Percentiles rank a stretch among this genome's conserved stretches.
Conservation (phyloP, 2,113 vertebrate genomes). For the Dasypus novemcinctus region DNA sequence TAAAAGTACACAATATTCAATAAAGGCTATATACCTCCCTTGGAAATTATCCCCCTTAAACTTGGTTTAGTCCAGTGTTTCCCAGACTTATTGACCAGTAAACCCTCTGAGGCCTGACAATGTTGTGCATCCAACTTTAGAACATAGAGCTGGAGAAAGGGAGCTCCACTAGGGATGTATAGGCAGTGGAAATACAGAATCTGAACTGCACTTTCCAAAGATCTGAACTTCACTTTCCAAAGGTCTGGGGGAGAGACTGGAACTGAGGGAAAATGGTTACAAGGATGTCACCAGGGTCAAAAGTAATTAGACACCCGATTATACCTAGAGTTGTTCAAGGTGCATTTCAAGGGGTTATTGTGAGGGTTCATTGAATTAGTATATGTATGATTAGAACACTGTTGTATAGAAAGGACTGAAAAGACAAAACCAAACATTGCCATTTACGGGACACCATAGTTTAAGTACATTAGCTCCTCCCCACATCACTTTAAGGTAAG, state of each 20-base stretch:
- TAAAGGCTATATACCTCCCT: background rate
- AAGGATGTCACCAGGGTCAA: background rate
- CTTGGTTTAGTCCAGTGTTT: background rate
- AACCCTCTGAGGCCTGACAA: background rate
- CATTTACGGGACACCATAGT: background rate
- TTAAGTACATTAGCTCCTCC: background rate
- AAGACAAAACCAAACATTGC: background rate
- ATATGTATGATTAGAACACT: background rate
- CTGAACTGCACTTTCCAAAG: background rate
- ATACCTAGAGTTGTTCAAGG: background rate
- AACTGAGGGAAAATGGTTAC: background rate
- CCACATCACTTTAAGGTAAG: background rate
- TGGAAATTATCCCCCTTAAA: background rate
- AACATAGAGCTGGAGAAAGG: background rate
- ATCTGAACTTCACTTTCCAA: too few species aligned
- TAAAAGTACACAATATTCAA: background rate
- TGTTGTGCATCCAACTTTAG: background rate
- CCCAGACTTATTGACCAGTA: background rate
- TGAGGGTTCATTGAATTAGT: background rate
- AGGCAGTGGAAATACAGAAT: background rate
- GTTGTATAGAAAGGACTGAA: background rate
- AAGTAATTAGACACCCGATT: background rate
- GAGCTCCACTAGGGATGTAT: background rate
- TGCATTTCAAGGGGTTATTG: background rate
- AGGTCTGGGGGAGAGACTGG: background rate